Evolutionary conservation across 2,888 invertebrate genomes (phyloP).

Genomic region (Hypselothyrea guttata): DNA sequence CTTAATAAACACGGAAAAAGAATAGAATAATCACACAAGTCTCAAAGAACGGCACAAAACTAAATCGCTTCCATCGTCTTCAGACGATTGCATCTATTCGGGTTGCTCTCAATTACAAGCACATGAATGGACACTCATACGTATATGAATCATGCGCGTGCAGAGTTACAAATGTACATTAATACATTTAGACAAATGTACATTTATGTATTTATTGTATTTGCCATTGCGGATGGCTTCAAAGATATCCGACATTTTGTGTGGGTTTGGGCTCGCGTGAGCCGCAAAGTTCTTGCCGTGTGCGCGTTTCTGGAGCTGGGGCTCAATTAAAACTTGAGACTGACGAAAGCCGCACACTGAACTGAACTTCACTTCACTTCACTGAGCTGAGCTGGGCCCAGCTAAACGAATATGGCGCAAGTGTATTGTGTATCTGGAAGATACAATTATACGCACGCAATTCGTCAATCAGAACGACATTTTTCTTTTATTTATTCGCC

Average conservation of each 20-base stretch:
- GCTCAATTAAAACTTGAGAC: slow-evolving; percentile 65
- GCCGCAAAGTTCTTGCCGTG: slow-evolving; percentile 36
- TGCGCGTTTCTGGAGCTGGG: slow-evolving; percentile 67
- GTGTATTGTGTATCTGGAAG: slow-evolving; percentile 76
- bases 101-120: slow-evolving; percentile 47
- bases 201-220: slow-evolving; percentile 14
- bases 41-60: no score
- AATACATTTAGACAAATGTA: slow-evolving; percentile 6
- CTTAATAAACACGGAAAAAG: no score
- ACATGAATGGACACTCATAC: slow-evolving; percentile 51
- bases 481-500: slow-evolving; percentile 77
- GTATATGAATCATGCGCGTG: slow-evolving; percentile 29
- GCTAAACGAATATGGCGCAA: slow-evolving; percentile 64
- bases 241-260: slow-evolving; percentile 71
- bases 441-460: slow-evolving; percentile 82
- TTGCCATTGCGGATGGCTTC: slow-evolving; percentile 47
- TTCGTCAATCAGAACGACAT: slow-evolving; percentile 82
- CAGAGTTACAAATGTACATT: slow-evolving; percentile 4
- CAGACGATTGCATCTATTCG: slow-evolving; percentile 22
- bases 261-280: slow-evolving; percentile 58
- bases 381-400: neutral
- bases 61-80: slow-evolving; percentile 18
- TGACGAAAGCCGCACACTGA: slow-evolving; percentile 42
- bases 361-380: slow-evolving; percentile 23
- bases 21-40: no score